These are phyloP conservation scores for Oedothorax gibbosus DNA, from an alignment of 1,140 invertebrate species.

Conservation along the genomic window DNA sequence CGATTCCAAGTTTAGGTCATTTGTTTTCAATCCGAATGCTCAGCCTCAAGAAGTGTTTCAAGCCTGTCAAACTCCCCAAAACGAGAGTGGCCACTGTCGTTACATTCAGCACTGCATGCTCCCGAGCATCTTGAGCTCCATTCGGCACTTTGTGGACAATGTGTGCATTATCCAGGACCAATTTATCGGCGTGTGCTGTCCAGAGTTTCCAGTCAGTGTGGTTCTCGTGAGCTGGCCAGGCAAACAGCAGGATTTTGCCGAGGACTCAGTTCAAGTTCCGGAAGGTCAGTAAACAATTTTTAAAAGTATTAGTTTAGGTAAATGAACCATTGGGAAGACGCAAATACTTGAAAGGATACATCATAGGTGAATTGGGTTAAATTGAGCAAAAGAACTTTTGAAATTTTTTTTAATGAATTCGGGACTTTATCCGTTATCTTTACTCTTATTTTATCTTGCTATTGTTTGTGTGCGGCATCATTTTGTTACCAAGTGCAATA, in stretches of 20 bases:
- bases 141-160: slow-evolving; percentile 74
- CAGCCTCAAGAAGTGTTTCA: slow-evolving; percentile 61
- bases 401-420: no score
- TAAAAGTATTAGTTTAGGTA: no score
- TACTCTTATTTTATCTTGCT: no score
- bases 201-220: slow-evolving; percentile 66
- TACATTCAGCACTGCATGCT: slow-evolving; percentile 76
- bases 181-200: slow-evolving; percentile 76
- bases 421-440: no score
- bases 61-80: slow-evolving; percentile 73
- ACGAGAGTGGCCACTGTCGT: slow-evolving; percentile 75
- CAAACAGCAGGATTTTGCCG: neutral
- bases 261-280: slow-evolving; percentile 3
- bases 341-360: no score
- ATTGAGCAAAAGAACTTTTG: no score
- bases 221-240: neutral
- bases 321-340: no score
- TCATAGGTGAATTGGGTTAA: no score
- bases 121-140: slow-evolving; percentile 73
- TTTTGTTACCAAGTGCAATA: no score
- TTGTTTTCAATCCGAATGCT: slow-evolving; percentile 46
- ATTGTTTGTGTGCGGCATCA: no score
- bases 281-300: neutral
- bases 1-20: slow-evolving; percentile 18
- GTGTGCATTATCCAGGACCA: slow-evolving; percentile 75